Base-by-base conservation (phyloP, 23 tunicate species). In the Ciona savignyi region DNA sequence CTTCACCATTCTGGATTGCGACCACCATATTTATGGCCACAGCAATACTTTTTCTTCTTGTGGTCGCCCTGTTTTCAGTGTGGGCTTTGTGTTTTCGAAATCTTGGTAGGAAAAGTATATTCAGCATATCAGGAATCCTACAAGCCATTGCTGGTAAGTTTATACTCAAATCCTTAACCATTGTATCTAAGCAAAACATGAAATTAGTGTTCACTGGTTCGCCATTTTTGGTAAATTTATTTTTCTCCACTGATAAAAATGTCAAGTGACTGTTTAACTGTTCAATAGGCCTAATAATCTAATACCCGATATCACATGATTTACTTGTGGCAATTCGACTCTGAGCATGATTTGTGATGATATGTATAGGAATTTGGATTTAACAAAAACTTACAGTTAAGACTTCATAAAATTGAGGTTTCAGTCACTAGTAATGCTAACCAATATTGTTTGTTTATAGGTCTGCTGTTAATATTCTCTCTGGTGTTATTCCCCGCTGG, bases 401-500 rank as follows among this genome's bases (percentile, higher is more conserved):
- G 20, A 15, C 15, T 11, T 49, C 19, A 49, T n/a, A 11, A 20
- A 49, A 11, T 49, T 49, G 20, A 49, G 20, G 19, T 11, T 49
- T 49, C 19, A 49, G 20, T 49, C 20, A 11, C 61, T 20, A 49
- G 15, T 11, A 49, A 11, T 49, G 20, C 61, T 20, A 49, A 49
- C 29, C 21, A 60, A 65, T 77, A 60, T 77, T 65, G 20, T 49
- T 49, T 15, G 6, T 11, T 15, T 68, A 28, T 73, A 90, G 97
- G 97, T 79, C 71, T 90, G 19, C 51, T 90, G 42, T 83, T 90
- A 2, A 74, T 90, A 21, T 78, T 84, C 49, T 63, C 86, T 15
- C 78, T 81, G 32, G 89, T 84, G 22, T 72, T 90, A 32, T 90
- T 90, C 77, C 97, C 97, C 68, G 83, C 86, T 74, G 97, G 97